Conservation (phyloP, 2,797 vertebrate genomes). For the Falco columbarius region DNA sequence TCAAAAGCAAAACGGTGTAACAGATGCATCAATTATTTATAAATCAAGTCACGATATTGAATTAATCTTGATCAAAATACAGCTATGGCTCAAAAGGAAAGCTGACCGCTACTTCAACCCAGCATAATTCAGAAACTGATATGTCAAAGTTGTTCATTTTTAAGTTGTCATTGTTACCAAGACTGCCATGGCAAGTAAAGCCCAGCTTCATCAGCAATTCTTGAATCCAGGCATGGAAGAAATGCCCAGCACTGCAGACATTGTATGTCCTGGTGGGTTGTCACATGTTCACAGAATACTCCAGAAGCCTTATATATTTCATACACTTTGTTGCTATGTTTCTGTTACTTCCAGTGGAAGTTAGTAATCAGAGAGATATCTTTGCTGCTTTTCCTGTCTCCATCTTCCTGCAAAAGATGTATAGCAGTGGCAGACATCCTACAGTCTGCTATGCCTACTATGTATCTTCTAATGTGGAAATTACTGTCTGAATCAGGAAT, state of each 20-base stretch:
- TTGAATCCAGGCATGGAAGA: neutral
- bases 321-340: neutral
- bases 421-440: neutral
- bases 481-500: neutral
- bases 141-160: neutral
- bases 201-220: neutral
- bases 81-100: neutral
- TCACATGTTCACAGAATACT: neutral
- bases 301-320: neutral
- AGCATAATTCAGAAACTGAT: neutral
- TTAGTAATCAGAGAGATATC: neutral
- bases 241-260: neutral
- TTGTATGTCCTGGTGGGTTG: neutral
- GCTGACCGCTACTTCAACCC: neutral
- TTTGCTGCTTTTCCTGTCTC: neutral
- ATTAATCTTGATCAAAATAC: neutral
- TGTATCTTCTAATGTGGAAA: neutral
- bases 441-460: neutral
- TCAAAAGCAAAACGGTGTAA: neutral
- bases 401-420: neutral
- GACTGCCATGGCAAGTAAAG: neutral
- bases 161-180: neutral
- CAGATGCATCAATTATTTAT: slow-evolving; percentile 3
- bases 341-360: neutral
- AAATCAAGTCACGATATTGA: neutral